Conservation (phyloP, 2,113 vertebrate species). For the Mastomys coucha region DNA sequence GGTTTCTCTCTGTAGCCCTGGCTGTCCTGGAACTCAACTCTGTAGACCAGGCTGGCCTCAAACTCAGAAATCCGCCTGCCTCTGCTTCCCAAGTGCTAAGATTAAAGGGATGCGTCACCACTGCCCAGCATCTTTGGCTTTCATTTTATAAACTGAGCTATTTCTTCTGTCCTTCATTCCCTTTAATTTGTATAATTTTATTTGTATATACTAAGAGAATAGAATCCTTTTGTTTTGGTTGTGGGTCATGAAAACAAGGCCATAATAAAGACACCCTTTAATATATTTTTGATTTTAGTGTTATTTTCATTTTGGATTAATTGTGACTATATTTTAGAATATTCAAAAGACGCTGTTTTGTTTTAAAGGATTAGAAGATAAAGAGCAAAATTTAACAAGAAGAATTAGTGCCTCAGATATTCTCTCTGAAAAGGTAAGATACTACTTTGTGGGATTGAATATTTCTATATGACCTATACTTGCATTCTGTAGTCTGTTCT, state of each 20-base stretch:
- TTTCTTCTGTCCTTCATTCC: not conserved
- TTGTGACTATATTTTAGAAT: conserved; percentile 33
- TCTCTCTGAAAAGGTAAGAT: conserved; percentile 88
- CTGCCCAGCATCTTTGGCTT: too few species aligned
- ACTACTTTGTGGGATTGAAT: conserved; percentile 26
- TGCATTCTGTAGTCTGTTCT: conserved; percentile 21
- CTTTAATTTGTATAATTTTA: not conserved
- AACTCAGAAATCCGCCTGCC: too few species aligned
- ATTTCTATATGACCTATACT: conserved; percentile 38
- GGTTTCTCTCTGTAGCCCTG: too few species aligned
- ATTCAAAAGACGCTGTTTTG: conserved; percentile 65
- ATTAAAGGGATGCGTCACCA: too few species aligned
- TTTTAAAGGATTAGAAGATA: conserved; percentile 87
- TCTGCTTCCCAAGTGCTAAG: too few species aligned
- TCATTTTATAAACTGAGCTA: not conserved
- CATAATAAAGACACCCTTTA: conserved; percentile 15
- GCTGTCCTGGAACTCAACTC: too few species aligned
- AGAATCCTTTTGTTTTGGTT: not conserved
- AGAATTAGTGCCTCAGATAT: conserved; percentile 86
- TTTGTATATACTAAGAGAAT: not conserved
- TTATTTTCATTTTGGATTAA: conserved; percentile 57
- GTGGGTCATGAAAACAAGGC: conserved; percentile 44
- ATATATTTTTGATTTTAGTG: not conserved
- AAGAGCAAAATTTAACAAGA: conserved; percentile 86
- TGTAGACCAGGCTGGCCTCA: too few species aligned